Percentiles rank a stretch among this genome's conserved stretches.
These are phyloP conservation scores for Hypomesus transpacificus DNA, from an alignment of 2,113 vertebrate genomes.

Conservation along the genomic window DNA sequence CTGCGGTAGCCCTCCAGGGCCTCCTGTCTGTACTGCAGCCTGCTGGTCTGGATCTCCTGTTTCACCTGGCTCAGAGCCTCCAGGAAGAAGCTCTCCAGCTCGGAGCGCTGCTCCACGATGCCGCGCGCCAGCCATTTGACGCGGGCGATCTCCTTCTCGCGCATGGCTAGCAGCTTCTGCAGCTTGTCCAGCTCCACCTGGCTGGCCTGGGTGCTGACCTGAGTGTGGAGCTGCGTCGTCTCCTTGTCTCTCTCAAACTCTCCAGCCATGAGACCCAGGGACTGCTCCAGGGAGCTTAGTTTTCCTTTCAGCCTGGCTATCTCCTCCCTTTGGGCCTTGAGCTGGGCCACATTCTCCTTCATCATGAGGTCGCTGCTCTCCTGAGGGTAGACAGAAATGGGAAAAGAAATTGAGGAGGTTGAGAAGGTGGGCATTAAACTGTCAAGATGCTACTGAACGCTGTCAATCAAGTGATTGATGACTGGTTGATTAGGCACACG, in stretches of 20 bases:
- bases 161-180: slow-evolving; percentile 72
- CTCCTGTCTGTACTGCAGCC: slow-evolving; percentile 73
- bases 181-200: slow-evolving; percentile 74
- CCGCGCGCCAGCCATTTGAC: slow-evolving; percentile 74
- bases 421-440: background rate
- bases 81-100: slow-evolving; percentile 81
- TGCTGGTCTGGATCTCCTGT: slow-evolving; percentile 72
- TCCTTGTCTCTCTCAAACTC: slow-evolving; percentile 61
- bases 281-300: slow-evolving; percentile 68
- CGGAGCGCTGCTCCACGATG: slow-evolving; percentile 76
- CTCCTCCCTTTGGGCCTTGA: slow-evolving; percentile 68
- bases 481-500: no score
- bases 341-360: slow-evolving; percentile 70
- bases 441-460: no score
- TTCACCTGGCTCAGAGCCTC: slow-evolving; percentile 78
- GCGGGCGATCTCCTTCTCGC: slow-evolving; percentile 75
- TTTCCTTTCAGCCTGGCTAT: slow-evolving; percentile 65
- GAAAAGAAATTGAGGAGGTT: background rate
- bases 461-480: no score
- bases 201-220: slow-evolving; percentile 58
- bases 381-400: slow-evolving; percentile 54
- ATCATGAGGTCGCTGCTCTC: slow-evolving; percentile 71
- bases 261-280: slow-evolving; percentile 47
- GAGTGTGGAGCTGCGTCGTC: slow-evolving; percentile 42
- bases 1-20: slow-evolving; percentile 71